Conservation (phyloP, 1,140 invertebrate species). For the Drosophila seguyi region DNA sequence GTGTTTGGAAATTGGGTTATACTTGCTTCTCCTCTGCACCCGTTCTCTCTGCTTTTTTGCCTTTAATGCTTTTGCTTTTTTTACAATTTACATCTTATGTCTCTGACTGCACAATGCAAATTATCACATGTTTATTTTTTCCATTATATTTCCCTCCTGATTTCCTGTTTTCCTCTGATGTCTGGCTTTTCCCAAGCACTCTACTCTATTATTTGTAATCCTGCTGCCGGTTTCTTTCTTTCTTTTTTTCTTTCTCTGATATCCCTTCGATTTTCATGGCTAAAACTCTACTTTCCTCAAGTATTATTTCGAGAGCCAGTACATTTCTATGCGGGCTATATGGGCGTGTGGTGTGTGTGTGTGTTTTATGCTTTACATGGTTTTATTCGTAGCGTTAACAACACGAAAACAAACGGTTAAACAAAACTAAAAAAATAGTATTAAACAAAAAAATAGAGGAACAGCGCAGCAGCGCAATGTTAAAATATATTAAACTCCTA, state of each 20-base stretch:
- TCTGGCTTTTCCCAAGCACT: constrained; percentile 41
- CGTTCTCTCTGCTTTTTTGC: constrained; percentile 7
- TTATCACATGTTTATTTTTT: constrained; percentile 82
- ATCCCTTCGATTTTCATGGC: constrained; percentile 31
- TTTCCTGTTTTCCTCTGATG: constrained; percentile 1
- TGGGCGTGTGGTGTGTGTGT: constrained; percentile 16
- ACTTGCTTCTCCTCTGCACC: constrained; percentile 28
- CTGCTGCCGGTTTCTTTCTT: constrained; percentile 21
- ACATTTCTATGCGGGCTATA: not conserved
- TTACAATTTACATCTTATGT: constrained; percentile 80
- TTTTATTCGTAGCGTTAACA: constrained; percentile 69
- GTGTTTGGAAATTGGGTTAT: constrained; percentile 57
- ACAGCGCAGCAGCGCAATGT: constrained; percentile 62
- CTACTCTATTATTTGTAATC: constrained; percentile 23
- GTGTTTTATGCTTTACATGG: constrained; percentile 33
- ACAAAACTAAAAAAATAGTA: constrained; percentile 51
- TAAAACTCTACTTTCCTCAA: constrained; percentile 75
- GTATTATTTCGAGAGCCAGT: constrained; percentile 71
- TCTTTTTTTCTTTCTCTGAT: constrained; percentile 3
- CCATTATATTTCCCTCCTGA: constrained; percentile 53
- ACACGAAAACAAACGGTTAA: constrained; percentile 59
- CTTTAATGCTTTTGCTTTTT: constrained; percentile 38
- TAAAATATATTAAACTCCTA: constrained; percentile 39
- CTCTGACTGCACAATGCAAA: constrained; percentile 82
- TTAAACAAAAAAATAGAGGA: constrained; percentile 37